A percentile compares a stretch with the other conserved stretches of the same genome.
phyloP scores from a whole-genome alignment of 1,140 invertebrate genomes.

The Drosophila littoralis region DNA sequence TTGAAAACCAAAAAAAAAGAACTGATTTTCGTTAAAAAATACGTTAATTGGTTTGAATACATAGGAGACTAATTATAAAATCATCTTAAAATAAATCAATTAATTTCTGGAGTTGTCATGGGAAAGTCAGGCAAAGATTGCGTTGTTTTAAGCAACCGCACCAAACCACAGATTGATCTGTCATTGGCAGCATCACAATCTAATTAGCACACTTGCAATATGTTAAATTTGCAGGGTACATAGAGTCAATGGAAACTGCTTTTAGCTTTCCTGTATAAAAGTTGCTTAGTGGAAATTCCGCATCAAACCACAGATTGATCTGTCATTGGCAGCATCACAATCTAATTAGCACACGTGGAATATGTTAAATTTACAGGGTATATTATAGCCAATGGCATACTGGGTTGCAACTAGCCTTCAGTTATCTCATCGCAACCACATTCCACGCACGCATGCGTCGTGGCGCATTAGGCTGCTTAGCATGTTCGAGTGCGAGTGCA shows the following conservation, averaged over 20 bases:
- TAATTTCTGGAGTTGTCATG: not conserved
- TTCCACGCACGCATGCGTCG: slow-evolving; percentile 58
- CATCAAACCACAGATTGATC: not conserved
- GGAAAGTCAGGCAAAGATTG: not conserved
- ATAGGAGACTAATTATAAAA: no score
- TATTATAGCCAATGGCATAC: not conserved
- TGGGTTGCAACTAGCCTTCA: slow-evolving; percentile 50
- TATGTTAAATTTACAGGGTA: slow-evolving; percentile 18
- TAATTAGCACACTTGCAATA: slow-evolving; percentile 3
- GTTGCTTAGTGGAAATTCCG: not conserved
- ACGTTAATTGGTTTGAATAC: no score
- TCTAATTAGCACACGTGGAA: slow-evolving; percentile 4
- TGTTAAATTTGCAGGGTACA: slow-evolving; percentile 18
- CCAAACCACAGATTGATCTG: not conserved
- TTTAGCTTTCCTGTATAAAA: no score
- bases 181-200: slow-evolving; percentile 6
- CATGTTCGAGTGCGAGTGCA: slow-evolving; percentile 29
- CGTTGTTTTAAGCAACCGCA: no score
- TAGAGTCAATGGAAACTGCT: not conserved
- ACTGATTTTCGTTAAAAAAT: no score
- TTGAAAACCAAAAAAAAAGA: no score
- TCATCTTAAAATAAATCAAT: no score
- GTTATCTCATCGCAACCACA: slow-evolving; percentile 65
- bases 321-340: slow-evolving; percentile 1
- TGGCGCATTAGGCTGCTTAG: slow-evolving; percentile 39